Evolutionary conservation across 1,140 invertebrate genomes (phyloP), one percentile per base, ranked within the genome.

Genomic region (Bombyx mandarina): DNA sequence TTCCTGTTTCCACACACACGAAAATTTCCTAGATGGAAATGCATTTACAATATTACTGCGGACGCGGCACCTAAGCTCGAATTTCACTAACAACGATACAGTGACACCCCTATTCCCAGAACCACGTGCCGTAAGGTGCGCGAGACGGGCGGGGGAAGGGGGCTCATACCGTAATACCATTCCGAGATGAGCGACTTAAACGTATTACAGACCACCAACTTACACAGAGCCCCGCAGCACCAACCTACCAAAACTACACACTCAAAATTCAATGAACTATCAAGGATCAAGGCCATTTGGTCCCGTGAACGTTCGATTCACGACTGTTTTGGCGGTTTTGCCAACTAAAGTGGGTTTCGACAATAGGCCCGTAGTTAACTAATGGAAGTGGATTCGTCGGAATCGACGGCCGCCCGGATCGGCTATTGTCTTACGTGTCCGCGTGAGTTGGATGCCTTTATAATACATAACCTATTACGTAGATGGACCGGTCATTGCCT

Each of bases 171-270:
- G 74, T 86, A 86, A 86, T 80, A 78, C 80, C 78, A 82, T 83
- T 83, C 76, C 72, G 78, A 86, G 82, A 86, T 86, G 82, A 86
- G 71, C 70, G 79, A 78, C 82, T 86, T 82, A 82, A 86, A 83
- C 68, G 67, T 61, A 78, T 86, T 86, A 86, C 67, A 61, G 65
- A 62, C 65, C 62, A 57, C 75, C 78, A 79, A 35, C 56, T 48
- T 58, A 73, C 60, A 60, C 10, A 63, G 74, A 76, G 61, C 76
- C 43, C 59, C 52, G 35, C 45, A 3, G 42, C 56, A 56, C 47
- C 48, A 50, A 52, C 12, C 45, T 54, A 53, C 43, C 45, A 58
- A 52, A 52, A 26, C 51, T 50, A 49, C 48, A 44, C 59, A 35
- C 51, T 60, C 46, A 49, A 60, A 60, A 60, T 55, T 49, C 42